These are phyloP conservation scores for Pteropus rufus DNA, from an alignment of 2,797 vertebrate genomes.

Conservation along the genomic window DNA sequence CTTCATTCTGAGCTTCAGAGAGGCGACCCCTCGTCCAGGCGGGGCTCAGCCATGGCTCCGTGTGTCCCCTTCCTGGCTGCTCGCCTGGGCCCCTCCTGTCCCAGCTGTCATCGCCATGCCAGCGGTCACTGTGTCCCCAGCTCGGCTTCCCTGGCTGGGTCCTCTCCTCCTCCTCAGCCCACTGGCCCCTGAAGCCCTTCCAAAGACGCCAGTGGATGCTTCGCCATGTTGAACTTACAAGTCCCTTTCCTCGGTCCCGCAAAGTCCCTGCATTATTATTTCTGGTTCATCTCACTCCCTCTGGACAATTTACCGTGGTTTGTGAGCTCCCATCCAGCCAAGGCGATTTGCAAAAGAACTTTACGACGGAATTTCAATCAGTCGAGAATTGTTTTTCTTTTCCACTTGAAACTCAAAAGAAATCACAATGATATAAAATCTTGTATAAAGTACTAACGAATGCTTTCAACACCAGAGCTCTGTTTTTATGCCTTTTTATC, in stretches of 20 bases:
- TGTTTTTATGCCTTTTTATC: neutral
- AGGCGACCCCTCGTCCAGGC: neutral
- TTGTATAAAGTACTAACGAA: neutral
- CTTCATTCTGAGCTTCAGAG: neutral
- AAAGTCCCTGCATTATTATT: too few species aligned
- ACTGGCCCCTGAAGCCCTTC: neutral
- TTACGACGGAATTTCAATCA: neutral
- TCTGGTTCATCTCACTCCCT: neutral
- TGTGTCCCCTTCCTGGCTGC: rapidly evolving
- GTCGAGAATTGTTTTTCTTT: neutral
- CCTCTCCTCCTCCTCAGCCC: neutral
- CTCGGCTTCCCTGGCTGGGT: neutral
- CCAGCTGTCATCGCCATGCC: neutral
- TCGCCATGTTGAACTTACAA: neutral
- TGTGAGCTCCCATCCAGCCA: neutral
- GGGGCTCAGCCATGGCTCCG: neutral
- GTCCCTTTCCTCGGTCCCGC: neutral
- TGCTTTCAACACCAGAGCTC: neutral
- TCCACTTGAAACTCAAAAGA: neutral
- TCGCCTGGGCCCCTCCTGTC: neutral
- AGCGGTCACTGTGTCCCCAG: neutral
- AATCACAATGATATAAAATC: neutral
- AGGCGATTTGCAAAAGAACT: neutral
- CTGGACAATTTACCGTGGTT: neutral
- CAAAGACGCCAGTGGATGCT: neutral